Percentiles rank a stretch among this genome's conserved stretches.
phyloP scores from a whole-genome alignment of 2,888 invertebrate genomes.

The Glyphotaelius pellucidus region DNA sequence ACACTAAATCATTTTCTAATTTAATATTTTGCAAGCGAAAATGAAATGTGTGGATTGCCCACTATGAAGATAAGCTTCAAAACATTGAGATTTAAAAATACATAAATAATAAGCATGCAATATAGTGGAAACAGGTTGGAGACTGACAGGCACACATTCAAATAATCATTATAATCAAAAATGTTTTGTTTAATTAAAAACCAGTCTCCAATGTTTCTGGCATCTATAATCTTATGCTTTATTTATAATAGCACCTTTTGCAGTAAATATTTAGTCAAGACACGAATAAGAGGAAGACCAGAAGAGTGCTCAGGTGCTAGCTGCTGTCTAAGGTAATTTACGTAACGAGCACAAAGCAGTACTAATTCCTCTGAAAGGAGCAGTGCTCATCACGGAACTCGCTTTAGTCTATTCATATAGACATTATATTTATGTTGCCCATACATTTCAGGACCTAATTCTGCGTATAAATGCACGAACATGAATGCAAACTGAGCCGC shows the following conservation, averaged over 20 bases:
- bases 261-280: not conserved
- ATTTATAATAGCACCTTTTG: too few relatives aligned
- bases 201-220: not conserved
- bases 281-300: not conserved
- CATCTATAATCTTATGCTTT: not conserved
- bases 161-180: not conserved
- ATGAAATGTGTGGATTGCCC: not conserved
- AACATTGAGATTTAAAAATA: not conserved
- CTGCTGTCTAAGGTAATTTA: not conserved
- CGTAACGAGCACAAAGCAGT: not conserved
- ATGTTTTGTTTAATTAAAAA: not conserved
- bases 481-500: too few relatives aligned
- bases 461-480: too few relatives aligned
- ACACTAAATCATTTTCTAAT: not conserved
- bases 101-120: not conserved
- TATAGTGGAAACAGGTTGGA: not conserved
- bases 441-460: not conserved
- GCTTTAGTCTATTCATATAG: not conserved
- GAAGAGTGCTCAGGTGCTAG: not conserved
- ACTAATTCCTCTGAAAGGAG: not conserved
- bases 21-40: not conserved
- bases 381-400: not conserved
- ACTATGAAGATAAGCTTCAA: not conserved
- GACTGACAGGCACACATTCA: not conserved
- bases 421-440: not conserved